A percentile compares a stretch with the other conserved stretches of the same genome.
These are phyloP conservation scores for Ibidorhyncha struthersii DNA, from an alignment of 2,113 vertebrate genomes.

Conservation along the genomic window DNA sequence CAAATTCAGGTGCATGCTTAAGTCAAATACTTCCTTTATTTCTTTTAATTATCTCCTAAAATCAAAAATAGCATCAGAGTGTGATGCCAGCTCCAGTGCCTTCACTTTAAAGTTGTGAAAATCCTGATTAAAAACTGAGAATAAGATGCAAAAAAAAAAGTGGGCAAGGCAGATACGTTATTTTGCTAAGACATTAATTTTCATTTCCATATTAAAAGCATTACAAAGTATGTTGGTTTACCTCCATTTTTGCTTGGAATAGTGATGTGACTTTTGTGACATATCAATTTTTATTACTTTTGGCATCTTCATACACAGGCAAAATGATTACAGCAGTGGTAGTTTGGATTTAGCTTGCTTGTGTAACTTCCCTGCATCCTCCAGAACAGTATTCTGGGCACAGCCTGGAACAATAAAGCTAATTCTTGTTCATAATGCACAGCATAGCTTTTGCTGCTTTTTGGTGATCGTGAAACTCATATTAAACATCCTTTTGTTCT, in stretches of 20 bases:
- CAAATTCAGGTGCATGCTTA: background rate
- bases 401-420: slow-evolving; percentile 10
- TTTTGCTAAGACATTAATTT: background rate
- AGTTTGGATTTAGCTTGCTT: background rate
- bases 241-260: slow-evolving; percentile 33
- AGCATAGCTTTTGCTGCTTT: background rate
- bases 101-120: background rate
- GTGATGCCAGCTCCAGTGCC: background rate
- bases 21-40: background rate
- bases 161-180: background rate
- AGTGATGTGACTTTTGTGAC: background rate
- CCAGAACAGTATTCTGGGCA: background rate
- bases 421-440: background rate
- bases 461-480: background rate
- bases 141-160: background rate
- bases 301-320: background rate
- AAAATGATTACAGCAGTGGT: background rate
- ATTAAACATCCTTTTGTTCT: background rate
- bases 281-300: background rate
- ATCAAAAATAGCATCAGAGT: background rate
- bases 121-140: background rate
- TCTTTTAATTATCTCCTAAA: background rate
- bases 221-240: background rate
- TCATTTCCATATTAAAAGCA: background rate
- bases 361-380: slow-evolving; percentile 21